Percentiles rank a stretch among this genome's conserved stretches.
These are phyloP conservation scores for Psilanteris sp. DNA, from an alignment of 1,140 invertebrate species.

Conservation along the genomic window DNA sequence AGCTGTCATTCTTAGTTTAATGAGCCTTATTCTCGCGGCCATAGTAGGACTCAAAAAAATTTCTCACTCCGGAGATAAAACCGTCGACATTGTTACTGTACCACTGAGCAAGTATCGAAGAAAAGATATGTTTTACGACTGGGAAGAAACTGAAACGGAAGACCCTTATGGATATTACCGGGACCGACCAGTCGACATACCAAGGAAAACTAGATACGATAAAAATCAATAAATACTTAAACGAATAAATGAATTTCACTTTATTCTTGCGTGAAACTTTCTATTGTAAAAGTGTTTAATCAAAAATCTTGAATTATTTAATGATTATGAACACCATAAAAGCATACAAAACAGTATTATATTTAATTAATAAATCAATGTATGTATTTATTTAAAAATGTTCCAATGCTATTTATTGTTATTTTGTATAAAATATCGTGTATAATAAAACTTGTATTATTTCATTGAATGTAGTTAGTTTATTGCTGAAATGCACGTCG, in stretches of 20 bases:
- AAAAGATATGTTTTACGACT: slow-evolving; percentile 68
- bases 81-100: slow-evolving; percentile 66
- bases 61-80: slow-evolving; percentile 60
- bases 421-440: slow-evolving; percentile 18
- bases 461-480: slow-evolving; percentile 1
- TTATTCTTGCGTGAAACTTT: slow-evolving; percentile 25
- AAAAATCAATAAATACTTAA: slow-evolving; percentile 42
- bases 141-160: slow-evolving; percentile 61
- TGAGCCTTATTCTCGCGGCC: slow-evolving; percentile 80
- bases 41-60: slow-evolving; percentile 76
- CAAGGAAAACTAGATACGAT: slow-evolving; percentile 54
- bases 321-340: too few species aligned
- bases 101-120: slow-evolving; percentile 73
- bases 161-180: slow-evolving; percentile 71
- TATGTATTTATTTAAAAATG: too few species aligned
- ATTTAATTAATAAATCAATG: too few species aligned
- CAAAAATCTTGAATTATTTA: slow-evolving; percentile 25
- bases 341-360: too few species aligned
- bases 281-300: slow-evolving; percentile 30
- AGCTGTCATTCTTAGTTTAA: slow-evolving; percentile 81
- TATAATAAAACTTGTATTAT: slow-evolving; percentile 16
- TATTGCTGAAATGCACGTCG: too few species aligned
- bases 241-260: background rate
- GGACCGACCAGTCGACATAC: slow-evolving; percentile 56
- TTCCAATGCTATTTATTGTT: slow-evolving; percentile 31